Evolutionary conservation across 2,888 invertebrate genomes (phyloP), one percentile per base, ranked within the genome.

Genomic region (Teinopalpus imperialis): DNA sequence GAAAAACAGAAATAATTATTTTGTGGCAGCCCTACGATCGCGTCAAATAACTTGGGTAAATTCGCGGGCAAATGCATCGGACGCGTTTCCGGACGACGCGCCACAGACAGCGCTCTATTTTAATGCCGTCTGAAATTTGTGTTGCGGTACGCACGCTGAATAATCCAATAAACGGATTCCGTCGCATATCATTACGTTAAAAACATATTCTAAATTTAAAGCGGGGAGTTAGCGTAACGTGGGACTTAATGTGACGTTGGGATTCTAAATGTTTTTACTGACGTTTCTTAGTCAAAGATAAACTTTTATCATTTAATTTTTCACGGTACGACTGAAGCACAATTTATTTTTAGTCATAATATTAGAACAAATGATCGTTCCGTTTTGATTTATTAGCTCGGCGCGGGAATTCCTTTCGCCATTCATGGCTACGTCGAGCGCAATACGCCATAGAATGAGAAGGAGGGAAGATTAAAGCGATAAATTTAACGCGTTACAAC

Each of bases 21-120:
- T 9, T n/a, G 6, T 36, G 44, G 14, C 45, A 35, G 21, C 40
- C 40, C 40, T 29, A 14, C 10, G 20, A n/a, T 1, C 30, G 24
- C 60, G 61, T 60, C 61, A 59, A 75, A 74, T 75, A 78, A 75
- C 69, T 75, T 69, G 55, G 57, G 62, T 60, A 57, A 76, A 71
- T 76, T 74, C 71, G 68, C 66, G 66, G 60, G 59, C 67, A 72
- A 76, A 76, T 79, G 75, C 77, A 76, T 66, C 66, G 66, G 53
- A 57, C 62, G 69, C 74, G 66, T 40, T 44, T 49, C 49, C 37
- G 56, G 51, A 48, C 29, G 47, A 43, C 46, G 36, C 46, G 50
- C 43, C 48, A 36, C 48, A 40, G 54, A 50, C 53, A 49, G 48
- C 42, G 48, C 51, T 51, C 48, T 41, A 48, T 52, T 54, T 52